Base-by-base conservation (phyloP, 1,140 invertebrate genomes). In the Pinna nobilis region DNA sequence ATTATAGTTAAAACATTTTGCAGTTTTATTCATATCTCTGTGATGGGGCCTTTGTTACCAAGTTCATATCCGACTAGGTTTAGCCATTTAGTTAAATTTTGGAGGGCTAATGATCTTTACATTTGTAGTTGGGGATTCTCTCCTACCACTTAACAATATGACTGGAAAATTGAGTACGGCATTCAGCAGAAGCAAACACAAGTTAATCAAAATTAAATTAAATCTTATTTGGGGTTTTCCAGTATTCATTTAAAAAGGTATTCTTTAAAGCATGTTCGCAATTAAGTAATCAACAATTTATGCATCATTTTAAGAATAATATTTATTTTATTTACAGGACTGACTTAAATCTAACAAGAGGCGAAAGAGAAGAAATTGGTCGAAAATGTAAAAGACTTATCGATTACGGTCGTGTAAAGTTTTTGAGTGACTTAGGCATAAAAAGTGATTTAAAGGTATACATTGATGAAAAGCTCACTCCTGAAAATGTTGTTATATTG, bases 401-500 rank as follows among this genome's bases (percentile, higher is more conserved):
- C 20, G 94, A 96, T 85, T 93, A 91, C 90, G 94, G 94, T 1
- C 89, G 95, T 9, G 84, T 94, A n/a, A 80, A 91, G 18, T 93
- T 91, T 87, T 87, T 96, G 44, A 82, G 90, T 59, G 80, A 87
- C 0, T 69, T 90, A 30, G 92, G 92, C 18, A 94, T 93, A 80
- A 78, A 92, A 2, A 90, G 91, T 63, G 82, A 88, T 1, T 88
- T 96, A 25, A 89, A 92, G 77, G 90, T 92, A 81, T 96, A 94
- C 83, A 93, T 94, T 41, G 87, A 92, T 25, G 77, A 85, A 5
- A 84, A 90, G 35, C 87, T 94, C 3, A 94, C 95, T 0, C 90
- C 92, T 15, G 95, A 96, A 88, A 96, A 96, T 90, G 91, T 94
- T 55, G 94, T 94, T 78, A 91, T 96, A 32, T 83, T 95, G 25